Conservation (phyloP, 1,140 invertebrate species). For the Zeugodacus cucurbitae region DNA sequence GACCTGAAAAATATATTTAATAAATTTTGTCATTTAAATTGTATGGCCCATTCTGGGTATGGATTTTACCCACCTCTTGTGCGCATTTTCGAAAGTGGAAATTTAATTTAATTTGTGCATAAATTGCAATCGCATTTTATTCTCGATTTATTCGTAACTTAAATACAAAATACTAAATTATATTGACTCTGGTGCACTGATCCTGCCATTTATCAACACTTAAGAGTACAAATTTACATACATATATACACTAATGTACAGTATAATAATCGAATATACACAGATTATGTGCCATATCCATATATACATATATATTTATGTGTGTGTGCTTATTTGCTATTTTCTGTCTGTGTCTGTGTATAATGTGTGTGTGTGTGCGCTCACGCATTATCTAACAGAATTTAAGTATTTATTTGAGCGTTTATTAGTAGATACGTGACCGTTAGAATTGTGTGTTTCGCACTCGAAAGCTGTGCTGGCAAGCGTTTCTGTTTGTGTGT, state of each 20-base stretch:
- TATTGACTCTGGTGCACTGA: neutral
- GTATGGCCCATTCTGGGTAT: no score
- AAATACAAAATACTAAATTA: conserved; percentile 4
- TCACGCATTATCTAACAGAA: neutral
- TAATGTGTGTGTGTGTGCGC: neutral
- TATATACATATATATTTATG: neutral
- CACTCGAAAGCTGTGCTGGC: neutral
- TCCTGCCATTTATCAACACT: neutral
- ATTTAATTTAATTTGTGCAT: no score
- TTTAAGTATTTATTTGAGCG: neutral
- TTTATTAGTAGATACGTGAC: neutral
- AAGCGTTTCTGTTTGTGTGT: no score
- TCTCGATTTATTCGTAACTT: neutral
- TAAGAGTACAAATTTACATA: neutral
- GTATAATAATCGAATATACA: no score
- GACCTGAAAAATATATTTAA: no score
- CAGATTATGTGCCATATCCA: neutral
- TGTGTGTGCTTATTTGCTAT: neutral
- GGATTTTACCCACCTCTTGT: no score
- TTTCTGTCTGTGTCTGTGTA: neutral
- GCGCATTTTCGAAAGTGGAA: no score
- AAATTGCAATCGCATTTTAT: neutral
- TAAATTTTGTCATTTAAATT: no score
- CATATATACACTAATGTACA: neutral
- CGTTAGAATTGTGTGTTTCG: neutral